Evolutionary conservation across 2,888 invertebrate species (phyloP).

Genomic region (Mesochorus sp.): DNA sequence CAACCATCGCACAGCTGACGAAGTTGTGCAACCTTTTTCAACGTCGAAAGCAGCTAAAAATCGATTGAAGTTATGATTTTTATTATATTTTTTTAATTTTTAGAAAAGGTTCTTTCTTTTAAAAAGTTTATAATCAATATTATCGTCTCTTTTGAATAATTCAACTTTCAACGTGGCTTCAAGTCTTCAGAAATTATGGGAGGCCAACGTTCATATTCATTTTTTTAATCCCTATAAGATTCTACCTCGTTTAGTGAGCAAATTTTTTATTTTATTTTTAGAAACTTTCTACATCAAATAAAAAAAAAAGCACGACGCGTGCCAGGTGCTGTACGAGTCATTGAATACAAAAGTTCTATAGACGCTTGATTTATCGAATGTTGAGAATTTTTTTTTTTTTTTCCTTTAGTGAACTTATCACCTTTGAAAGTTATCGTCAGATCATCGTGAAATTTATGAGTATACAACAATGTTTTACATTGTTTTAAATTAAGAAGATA

Average conservation of each 20-base stretch:
- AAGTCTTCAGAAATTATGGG: too few relatives aligned
- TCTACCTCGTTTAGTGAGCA: too few relatives aligned
- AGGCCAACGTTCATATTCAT: too few relatives aligned
- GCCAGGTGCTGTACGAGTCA: background rate
- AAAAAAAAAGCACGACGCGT: background rate
- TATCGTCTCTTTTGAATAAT: too few relatives aligned
- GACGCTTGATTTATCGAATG: background rate
- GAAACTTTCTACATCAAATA: constrained; percentile 25
- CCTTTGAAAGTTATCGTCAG: background rate
- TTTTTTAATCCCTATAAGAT: too few relatives aligned
- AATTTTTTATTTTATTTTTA: too few relatives aligned
- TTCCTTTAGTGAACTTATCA: background rate
- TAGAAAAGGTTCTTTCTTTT: background rate
- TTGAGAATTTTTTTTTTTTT: too few relatives aligned
- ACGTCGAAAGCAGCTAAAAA: constrained; percentile 69
- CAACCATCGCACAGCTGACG: constrained; percentile 77
- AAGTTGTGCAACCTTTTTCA: constrained; percentile 63
- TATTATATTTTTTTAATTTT: background rate
- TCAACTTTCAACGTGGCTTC: too few relatives aligned
- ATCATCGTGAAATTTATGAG: too few relatives aligned
- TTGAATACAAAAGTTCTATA: constrained; percentile 15
- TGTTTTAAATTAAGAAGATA: too few relatives aligned
- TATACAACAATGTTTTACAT: too few relatives aligned
- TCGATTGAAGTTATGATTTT: too few relatives aligned
- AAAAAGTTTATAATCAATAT: background rate